A percentile compares a stretch with the other conserved stretches of the same genome.
Conservation (phyloP, 2,888 invertebrate species). For the Andricus quercusramuli region DNA sequence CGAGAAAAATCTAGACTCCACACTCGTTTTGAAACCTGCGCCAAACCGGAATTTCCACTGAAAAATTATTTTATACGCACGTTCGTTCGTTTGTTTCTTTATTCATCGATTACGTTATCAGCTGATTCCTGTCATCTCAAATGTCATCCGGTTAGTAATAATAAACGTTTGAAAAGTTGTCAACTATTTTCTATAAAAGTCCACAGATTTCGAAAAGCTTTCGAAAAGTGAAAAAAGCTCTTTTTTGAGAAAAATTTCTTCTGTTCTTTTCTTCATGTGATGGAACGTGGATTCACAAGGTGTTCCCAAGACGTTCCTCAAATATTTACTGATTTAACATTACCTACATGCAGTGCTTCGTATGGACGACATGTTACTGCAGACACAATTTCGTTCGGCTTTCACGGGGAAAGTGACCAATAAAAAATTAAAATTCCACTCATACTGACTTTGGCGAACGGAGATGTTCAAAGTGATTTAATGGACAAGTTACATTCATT, state of each 20-base stretch:
- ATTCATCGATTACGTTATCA: neutral
- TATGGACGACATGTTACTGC: conserved; percentile 27
- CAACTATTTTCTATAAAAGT: neutral
- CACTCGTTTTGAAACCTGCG: neutral
- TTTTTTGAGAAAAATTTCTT: neutral
- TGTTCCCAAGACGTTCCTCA: neutral
- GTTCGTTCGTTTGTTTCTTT: neutral
- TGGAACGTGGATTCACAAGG: neutral
- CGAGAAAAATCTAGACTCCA: neutral
- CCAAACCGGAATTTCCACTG: neutral
- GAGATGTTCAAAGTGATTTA: conserved; percentile 1
- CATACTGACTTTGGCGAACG: conserved; percentile 3
- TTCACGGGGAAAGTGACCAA: conserved; percentile 13
- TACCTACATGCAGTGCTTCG: conserved; percentile 11
- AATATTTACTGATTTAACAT: conserved; percentile 14
- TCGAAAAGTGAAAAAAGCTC: neutral
- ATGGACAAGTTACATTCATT: neutral
- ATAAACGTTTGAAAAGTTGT: neutral
- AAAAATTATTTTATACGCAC: neutral
- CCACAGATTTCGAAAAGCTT: neutral
- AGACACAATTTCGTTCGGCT: conserved; percentile 6
- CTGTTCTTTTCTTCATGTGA: neutral
- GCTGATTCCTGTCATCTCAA: neutral
- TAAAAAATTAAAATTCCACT: conserved; percentile 28
- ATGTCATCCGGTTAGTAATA: neutral